A percentile compares a stretch with the other conserved stretches of the same genome.
phyloP scores from a whole-genome alignment of 2,113 vertebrate genomes.

The Anthoscopus minutus region DNA sequence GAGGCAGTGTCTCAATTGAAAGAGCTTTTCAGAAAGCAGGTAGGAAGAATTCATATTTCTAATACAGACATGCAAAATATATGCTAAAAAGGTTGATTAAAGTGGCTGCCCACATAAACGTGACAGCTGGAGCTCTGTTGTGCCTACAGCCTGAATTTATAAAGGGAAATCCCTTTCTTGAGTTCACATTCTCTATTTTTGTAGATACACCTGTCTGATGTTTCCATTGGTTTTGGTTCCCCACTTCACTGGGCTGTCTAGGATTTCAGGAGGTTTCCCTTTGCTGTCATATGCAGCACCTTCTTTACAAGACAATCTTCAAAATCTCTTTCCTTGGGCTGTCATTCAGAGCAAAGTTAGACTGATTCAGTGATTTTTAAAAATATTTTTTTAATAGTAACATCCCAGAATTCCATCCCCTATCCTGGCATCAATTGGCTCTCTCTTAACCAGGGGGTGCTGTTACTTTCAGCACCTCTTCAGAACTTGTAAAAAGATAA shows the following conservation, averaged over 20 bases:
- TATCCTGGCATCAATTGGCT: not conserved
- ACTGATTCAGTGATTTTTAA: not conserved
- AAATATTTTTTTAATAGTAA: not conserved
- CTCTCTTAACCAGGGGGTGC: not conserved
- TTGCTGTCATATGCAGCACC: not conserved
- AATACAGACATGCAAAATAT: not conserved
- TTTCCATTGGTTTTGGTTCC: not conserved
- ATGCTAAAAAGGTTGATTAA: constrained; percentile 14
- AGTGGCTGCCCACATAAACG: not conserved
- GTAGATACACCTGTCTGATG: not conserved
- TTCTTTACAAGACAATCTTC: not conserved
- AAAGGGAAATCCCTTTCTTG: not conserved
- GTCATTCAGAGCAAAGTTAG: not conserved
- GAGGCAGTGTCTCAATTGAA: not conserved
- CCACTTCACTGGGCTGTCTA: not conserved
- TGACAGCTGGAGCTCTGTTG: not conserved
- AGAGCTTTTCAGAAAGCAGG: not conserved
- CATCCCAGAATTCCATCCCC: not conserved
- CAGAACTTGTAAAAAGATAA: constrained; percentile 27
- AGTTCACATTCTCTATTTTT: not conserved
- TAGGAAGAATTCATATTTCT: not conserved
- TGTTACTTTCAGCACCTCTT: not conserved
- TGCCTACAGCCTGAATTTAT: not conserved
- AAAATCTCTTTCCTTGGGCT: not conserved
- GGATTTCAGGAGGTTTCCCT: not conserved